These are phyloP conservation scores for Malurus elegans DNA, from an alignment of 2,113 vertebrate genomes.

Conservation along the genomic window DNA sequence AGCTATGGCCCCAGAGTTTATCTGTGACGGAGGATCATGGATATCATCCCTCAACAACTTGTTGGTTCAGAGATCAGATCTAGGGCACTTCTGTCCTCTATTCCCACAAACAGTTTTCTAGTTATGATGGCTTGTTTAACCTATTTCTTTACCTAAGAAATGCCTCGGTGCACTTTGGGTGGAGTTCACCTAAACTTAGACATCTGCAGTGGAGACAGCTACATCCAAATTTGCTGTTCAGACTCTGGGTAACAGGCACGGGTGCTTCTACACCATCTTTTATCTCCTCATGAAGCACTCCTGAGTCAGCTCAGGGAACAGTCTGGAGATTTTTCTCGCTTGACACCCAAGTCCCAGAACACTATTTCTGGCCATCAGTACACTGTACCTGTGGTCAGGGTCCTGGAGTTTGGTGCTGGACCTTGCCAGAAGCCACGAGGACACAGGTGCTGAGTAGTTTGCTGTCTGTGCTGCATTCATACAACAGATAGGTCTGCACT, in stretches of 20 bases:
- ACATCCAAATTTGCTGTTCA: background rate
- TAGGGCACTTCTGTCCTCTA: background rate
- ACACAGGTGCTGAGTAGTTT: background rate
- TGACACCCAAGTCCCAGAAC: background rate
- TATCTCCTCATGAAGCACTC: background rate
- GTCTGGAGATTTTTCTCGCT: background rate
- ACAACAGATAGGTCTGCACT: background rate
- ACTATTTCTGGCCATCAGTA: background rate
- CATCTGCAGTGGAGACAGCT: background rate
- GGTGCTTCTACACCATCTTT: background rate
- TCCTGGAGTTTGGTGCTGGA: background rate
- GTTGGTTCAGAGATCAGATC: background rate
- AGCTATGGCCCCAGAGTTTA: background rate
- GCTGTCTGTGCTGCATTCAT: background rate
- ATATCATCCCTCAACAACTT: background rate
- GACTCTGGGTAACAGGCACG: background rate
- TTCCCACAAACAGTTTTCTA: background rate
- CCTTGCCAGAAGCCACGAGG: background rate
- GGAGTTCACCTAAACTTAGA: background rate
- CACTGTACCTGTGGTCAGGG: background rate
- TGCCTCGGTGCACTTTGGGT: background rate
- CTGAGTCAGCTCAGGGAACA: background rate
- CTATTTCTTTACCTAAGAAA: background rate
- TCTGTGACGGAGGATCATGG: background rate
- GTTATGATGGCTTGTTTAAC: background rate